phyloP scores from a whole-genome alignment of 2,888 invertebrate species.

The Yponomeuta malinellus region DNA sequence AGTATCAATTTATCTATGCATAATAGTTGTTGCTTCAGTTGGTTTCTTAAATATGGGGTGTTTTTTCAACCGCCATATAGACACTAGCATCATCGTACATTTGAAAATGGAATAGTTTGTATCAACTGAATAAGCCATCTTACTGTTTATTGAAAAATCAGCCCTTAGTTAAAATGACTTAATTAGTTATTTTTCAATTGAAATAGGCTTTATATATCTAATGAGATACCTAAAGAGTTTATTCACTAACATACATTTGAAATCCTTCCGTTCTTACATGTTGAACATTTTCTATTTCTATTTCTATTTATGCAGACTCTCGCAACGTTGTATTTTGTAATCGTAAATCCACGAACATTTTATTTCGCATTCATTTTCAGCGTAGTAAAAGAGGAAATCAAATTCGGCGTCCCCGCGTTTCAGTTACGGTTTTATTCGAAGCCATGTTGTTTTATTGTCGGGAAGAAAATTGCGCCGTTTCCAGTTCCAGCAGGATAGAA shows the following conservation, averaged over 20 bases:
- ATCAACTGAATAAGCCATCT: too few species aligned
- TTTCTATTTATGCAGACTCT: not conserved
- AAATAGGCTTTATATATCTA: too few species aligned
- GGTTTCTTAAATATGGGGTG: too few species aligned
- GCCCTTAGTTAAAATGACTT: too few species aligned
- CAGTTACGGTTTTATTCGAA: not conserved
- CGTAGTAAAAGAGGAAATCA: constrained; percentile 2
- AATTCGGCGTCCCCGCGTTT: not conserved
- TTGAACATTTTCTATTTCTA: not conserved
- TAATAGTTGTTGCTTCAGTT: too few species aligned
- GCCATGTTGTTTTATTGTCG: constrained; percentile 8
- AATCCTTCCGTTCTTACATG: not conserved
- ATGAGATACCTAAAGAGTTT: too few species aligned
- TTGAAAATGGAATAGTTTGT: too few species aligned
- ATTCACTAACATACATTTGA: not conserved
- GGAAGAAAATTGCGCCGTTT: not conserved
- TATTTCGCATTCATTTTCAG: constrained; percentile 1
- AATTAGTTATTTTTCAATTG: too few species aligned
- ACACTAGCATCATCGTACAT: too few species aligned
- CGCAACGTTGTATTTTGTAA: not conserved
- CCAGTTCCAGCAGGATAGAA: not conserved
- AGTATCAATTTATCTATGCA: too few species aligned
- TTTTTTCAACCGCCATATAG: too few species aligned
- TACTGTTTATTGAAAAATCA: too few species aligned
- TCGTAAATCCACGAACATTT: constrained; percentile 2